phyloP scores from a whole-genome alignment of 2,113 vertebrate genomes.

The Misgurnus anguillicaudatus region DNA sequence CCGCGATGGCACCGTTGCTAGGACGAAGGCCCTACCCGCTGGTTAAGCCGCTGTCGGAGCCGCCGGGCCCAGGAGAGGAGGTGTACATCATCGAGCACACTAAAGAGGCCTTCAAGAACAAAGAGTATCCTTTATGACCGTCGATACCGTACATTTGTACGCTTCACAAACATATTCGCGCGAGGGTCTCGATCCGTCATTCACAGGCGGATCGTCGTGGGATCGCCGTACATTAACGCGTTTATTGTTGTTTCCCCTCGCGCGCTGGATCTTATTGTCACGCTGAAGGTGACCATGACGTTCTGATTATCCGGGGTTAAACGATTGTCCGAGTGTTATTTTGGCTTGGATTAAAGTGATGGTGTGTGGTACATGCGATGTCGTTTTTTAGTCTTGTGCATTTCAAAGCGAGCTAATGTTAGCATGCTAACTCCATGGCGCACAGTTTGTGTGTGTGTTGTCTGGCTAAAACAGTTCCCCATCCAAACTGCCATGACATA shows the following conservation, averaged over 20 bases:
- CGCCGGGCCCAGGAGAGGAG: conserved; percentile 81
- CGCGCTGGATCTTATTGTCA: conserved; percentile 9
- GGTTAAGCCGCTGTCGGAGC: conserved; percentile 83
- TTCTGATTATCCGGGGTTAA: background rate
- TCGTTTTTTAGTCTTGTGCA: background rate
- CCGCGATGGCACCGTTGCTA: conserved; percentile 89
- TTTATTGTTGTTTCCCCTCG: conserved; percentile 18
- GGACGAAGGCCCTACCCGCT: conserved; percentile 94
- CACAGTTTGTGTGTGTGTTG: background rate
- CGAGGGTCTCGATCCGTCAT: background rate
- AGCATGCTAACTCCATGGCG: conserved; percentile 16
- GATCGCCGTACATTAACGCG: background rate
- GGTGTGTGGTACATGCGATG: background rate
- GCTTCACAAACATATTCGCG: background rate
- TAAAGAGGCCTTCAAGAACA: conserved; percentile 94
- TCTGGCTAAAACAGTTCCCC: conserved; percentile 4
- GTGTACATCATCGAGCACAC: conserved; percentile 89
- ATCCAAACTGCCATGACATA: background rate
- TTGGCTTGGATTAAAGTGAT: background rate
- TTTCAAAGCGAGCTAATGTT: conserved; percentile 20
- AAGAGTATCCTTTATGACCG: conserved; percentile 87
- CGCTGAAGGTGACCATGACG: conserved; percentile 20
- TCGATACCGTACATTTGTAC: background rate
- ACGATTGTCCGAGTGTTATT: background rate
- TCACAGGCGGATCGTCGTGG: background rate